Evolutionary conservation across 2,888 invertebrate genomes (phyloP).

Genomic region (Harpalus rufipes): DNA sequence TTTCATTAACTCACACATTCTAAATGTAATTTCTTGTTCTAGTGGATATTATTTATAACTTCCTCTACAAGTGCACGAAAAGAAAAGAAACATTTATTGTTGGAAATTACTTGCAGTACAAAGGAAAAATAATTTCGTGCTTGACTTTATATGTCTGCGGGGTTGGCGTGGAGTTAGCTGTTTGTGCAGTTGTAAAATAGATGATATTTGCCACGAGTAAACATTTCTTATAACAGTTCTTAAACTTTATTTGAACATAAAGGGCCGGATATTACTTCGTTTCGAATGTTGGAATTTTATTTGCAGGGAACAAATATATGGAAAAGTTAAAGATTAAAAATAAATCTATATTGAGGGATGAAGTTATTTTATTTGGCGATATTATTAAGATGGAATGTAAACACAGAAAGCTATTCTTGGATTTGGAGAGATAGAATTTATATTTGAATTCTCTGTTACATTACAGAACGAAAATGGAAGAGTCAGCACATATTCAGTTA

Average conservation of each 20-base stretch:
- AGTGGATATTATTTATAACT: not conserved
- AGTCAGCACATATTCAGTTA: not conserved
- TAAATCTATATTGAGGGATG: not conserved
- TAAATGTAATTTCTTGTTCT: not conserved
- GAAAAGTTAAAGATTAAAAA: not conserved
- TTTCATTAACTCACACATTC: not conserved
- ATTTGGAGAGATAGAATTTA: not conserved
- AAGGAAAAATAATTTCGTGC: slow-evolving; percentile 25
- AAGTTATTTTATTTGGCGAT: not conserved
- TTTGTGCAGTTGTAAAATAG: slow-evolving; percentile 33
- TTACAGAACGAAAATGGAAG: not conserved
- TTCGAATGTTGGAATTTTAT: slow-evolving; percentile 10
- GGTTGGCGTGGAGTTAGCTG: not conserved
- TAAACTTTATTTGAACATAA: slow-evolving; percentile 44
- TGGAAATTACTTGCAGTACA: slow-evolving; percentile 10
- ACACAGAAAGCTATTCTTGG: not conserved
- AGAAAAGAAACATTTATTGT: not conserved
- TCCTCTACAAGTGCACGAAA: not conserved
- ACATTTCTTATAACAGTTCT: slow-evolving; percentile 19
- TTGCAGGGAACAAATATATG: not conserved
- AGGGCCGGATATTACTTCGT: slow-evolving; percentile 28
- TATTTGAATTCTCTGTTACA: not conserved
- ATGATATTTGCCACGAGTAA: slow-evolving; percentile 33
- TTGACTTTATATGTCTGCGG: slow-evolving; percentile 28
- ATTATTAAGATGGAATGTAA: not conserved